Conservation (phyloP, 2,888 invertebrate species). For the Mythimna lalbum region DNA sequence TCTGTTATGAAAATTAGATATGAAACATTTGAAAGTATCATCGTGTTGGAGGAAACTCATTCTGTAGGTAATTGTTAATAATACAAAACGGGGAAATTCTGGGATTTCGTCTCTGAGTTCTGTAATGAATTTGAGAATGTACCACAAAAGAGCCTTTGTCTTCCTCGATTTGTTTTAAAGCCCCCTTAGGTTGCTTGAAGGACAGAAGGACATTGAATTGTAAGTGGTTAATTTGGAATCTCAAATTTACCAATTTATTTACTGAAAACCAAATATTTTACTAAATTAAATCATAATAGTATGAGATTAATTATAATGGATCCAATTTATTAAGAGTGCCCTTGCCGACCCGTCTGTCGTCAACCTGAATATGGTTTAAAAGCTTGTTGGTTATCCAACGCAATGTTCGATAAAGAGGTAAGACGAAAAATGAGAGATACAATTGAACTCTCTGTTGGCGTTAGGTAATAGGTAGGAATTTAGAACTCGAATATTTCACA, state of each 20-base stretch:
- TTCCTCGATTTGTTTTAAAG: neutral
- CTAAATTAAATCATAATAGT: neutral
- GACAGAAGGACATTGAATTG: neutral
- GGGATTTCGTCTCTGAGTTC: slow-evolving; percentile 10
- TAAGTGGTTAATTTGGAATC: slow-evolving; percentile 16
- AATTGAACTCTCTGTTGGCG: no score
- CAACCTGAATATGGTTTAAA: no score
- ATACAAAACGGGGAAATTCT: slow-evolving; percentile 3
- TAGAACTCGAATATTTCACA: no score
- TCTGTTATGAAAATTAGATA: neutral
- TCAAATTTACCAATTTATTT: neutral
- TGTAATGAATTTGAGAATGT: slow-evolving; percentile 32
- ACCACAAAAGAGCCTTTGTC: slow-evolving; percentile 14
- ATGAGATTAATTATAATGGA: neutral
- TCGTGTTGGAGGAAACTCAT: slow-evolving; percentile 12
- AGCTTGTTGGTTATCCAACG: no score
- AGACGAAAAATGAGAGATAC: no score
- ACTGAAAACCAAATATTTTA: neutral
- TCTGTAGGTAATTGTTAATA: slow-evolving; percentile 19
- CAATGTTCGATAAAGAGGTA: no score
- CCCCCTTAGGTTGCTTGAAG: slow-evolving; percentile 1
- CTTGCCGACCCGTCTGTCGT: no score
- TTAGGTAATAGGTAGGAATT: no score
- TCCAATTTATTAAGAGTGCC: neutral
- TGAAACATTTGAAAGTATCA: slow-evolving; percentile 1